Evolutionary conservation across 2,797 vertebrate species (phyloP).

Genomic region (Melanotaenia pygmaea): DNA sequence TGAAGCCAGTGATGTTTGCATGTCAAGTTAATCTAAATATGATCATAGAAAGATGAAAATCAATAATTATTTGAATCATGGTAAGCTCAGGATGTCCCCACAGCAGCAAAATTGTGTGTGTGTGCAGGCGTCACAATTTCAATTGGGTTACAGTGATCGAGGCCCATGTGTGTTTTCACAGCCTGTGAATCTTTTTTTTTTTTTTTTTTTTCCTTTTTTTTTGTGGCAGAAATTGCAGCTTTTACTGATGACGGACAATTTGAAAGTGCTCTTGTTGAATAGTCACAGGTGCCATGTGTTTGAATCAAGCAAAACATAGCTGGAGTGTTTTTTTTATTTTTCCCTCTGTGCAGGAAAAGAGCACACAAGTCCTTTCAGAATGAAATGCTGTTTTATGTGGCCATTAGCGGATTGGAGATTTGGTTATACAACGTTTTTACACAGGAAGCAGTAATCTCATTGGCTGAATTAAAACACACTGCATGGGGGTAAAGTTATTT

Average conservation of each 20-base stretch:
- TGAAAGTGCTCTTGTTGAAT: constrained; percentile 56
- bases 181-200: constrained; percentile 28
- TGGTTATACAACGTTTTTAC: constrained; percentile 52
- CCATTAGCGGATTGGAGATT: constrained; percentile 69
- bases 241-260: constrained; percentile 58
- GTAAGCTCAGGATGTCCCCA: constrained; percentile 33
- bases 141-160: constrained; percentile 54
- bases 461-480: constrained; percentile 19
- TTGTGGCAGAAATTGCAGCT: constrained; percentile 58
- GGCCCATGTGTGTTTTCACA: constrained; percentile 42
- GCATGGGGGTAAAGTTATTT: neutral
- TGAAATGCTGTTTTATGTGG: constrained; percentile 57
- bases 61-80: constrained; percentile 54
- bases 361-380: constrained; percentile 37
- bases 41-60: constrained; percentile 58
- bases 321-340: constrained; percentile 16
- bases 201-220: constrained; percentile 4
- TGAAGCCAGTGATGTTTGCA: constrained; percentile 29
- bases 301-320: constrained; percentile 46
- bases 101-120: constrained; percentile 21
- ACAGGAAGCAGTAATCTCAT: constrained; percentile 26
- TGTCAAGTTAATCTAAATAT: constrained; percentile 56
- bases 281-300: constrained; percentile 68
- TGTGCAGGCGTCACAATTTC: constrained; percentile 33
- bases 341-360: constrained; percentile 27